Evolutionary conservation across 2,113 vertebrate species (phyloP).

Genomic region (Ictalurus punctatus): DNA sequence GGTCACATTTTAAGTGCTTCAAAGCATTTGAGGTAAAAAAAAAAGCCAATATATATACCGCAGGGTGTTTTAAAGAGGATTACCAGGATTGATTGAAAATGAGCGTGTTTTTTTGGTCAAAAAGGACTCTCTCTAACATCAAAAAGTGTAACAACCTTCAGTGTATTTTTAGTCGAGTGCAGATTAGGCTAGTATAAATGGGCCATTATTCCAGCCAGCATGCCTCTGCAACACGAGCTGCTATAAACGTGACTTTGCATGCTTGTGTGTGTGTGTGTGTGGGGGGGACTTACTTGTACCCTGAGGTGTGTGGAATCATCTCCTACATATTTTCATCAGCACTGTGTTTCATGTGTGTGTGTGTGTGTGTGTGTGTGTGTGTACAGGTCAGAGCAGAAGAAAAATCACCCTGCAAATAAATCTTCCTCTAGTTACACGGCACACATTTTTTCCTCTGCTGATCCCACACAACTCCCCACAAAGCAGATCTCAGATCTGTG

Average conservation of each 20-base stretch:
- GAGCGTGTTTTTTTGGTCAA: not conserved
- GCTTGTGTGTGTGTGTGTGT: conserved; percentile 28
- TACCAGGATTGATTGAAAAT: not conserved
- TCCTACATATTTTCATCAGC: conserved; percentile 42
- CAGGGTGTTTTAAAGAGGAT: not conserved
- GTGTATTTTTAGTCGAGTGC: not conserved
- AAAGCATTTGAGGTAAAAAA: not conserved
- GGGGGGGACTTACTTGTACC: conserved; percentile 26
- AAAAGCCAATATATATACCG: not conserved
- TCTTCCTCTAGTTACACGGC: conserved; percentile 36
- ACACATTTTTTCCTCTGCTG: not conserved
- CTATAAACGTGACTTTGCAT: conserved; percentile 18
- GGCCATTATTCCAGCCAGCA: conserved; percentile 15
- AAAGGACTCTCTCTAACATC: not conserved
- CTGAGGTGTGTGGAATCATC: conserved; percentile 28
- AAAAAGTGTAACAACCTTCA: not conserved
- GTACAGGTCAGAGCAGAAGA: conserved; percentile 19
- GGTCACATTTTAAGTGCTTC: not conserved
- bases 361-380: conserved; percentile 34
- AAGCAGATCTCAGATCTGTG: not conserved
- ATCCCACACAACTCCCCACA: not conserved
- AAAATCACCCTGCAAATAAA: conserved; percentile 37
- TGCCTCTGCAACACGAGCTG: conserved; percentile 31
- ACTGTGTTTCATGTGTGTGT: conserved; percentile 33
- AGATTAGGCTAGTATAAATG: conserved; percentile 9